Base-by-base conservation (phyloP, 2,113 vertebrate genomes). In the Anhinga rufa region DNA sequence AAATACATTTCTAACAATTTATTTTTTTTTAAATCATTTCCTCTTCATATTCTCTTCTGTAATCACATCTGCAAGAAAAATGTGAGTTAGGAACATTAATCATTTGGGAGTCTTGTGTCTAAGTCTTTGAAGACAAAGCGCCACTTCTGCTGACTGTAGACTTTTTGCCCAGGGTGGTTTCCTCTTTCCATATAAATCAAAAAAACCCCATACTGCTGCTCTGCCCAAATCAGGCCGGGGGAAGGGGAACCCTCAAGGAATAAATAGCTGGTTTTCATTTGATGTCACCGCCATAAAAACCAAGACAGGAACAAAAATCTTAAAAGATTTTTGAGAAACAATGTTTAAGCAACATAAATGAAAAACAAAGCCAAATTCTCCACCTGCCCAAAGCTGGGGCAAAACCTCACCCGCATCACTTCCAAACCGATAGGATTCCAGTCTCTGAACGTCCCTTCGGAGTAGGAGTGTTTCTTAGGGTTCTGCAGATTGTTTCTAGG, bases 1-100 rank as follows among this genome's bases (percentile, higher is more conserved):
- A 91, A 95, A 90, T 52, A 69, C 6, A 52, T 86, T 85, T 93
- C 20, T 78, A 84, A 81, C 8, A 28, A 6, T 83, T 78, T 90
- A 78, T 55, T 70, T 7, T 78, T 90, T 82, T 55, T 70, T 7
- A 0, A 84, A 81, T 66, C 0, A 2, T 76, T 95, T 94, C 61
- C 58, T 92, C 24, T 77, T 86, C 17, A 19, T 80, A 55, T 42
- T 92, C 76, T 93, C 55, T 57, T 93, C 82, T 89, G 48, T 93
- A 94, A 93, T 95, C 88, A 82, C 90, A 96, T 96, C 88, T 95
- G 95, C 88, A 86, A 89, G 80, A 96, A 95, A 94, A 96, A 95
- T 82, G 66, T 71, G 83, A 82, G 51, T 75, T 88, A 80, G n/a
- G 51, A 78, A 90, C 90, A 93, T 97, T 87, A 94, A 97, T 97